Conservation (phyloP, 2,888 invertebrate species). For the Seira ritae region DNA sequence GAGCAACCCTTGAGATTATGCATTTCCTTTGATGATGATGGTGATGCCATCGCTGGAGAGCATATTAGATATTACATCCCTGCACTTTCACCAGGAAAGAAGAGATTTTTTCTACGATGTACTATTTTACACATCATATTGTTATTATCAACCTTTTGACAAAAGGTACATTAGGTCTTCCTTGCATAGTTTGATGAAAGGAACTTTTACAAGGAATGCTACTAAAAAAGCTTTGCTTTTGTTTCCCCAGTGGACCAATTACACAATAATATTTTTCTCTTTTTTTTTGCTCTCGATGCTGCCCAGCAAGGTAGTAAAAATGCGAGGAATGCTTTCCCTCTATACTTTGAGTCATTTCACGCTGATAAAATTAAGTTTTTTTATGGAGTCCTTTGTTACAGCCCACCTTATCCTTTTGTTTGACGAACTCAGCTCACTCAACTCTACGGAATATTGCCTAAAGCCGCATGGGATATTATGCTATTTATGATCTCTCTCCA, state of each 20-base stretch:
- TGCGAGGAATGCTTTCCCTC: background rate
- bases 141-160: too few relatives aligned
- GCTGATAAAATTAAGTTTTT: background rate
- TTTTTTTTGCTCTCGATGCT: background rate
- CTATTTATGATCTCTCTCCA: background rate
- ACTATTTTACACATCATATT: too few relatives aligned
- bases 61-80: too few relatives aligned
- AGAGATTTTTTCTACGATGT: too few relatives aligned
- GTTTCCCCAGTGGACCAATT: constrained; percentile 3
- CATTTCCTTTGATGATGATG: too few relatives aligned
- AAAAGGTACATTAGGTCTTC: too few relatives aligned
- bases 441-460: background rate
- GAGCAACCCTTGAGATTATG: too few relatives aligned
- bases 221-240: background rate
- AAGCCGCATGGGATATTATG: background rate
- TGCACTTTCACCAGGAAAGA: too few relatives aligned
- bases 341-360: background rate
- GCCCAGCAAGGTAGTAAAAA: background rate
- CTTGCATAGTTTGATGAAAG: too few relatives aligned
- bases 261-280: constrained; percentile 7
- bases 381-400: background rate
- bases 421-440: background rate
- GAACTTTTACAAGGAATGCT: background rate
- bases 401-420: background rate
- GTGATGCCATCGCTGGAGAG: too few relatives aligned